Base-by-base conservation (phyloP, 2,797 vertebrate species). In the Psittacula derbiana region DNA sequence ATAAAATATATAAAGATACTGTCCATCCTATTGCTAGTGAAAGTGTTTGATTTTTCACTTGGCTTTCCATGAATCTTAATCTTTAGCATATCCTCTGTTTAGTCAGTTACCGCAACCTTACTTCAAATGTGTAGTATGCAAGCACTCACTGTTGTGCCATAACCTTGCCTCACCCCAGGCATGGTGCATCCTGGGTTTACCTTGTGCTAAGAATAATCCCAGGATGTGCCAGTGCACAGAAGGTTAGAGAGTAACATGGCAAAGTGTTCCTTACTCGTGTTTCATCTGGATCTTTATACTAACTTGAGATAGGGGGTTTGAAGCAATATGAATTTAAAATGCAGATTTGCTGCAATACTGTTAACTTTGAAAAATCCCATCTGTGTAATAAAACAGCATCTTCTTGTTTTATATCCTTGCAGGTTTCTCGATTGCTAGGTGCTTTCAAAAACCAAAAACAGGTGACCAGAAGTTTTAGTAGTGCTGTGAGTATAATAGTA, bases 371-470 rank as follows among this genome's bases (percentile, higher is more conserved):
- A 13, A 79, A 88, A 53, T 67, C 6, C 3, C 3, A 3, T 65
- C 71, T 46, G 24, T 84, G 53, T 67, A 20, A 36, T 83, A 72
- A 93, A 78, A 75, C 13, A 58, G 4, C 46, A 12, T 90, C 10
- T 66, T 65, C 60, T 49, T 91, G 55, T 8, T 92, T 75, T 76
- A 50, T 97, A 62, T 86, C 96, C 55, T 93, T 91, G 64, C 96
- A 99, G 99, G 98, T 99, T 92, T 98, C 98, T 80, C 98, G 97
- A 85, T 97, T 98, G 74, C 97, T 99, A 87, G 98, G 98, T 92
- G 98, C 98, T 65, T 95, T 99, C 91, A 98, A 96, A 96, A 98
- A 76, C 90, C 98, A 98, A 95, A 96, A 97, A 96, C 98, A 98
- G 96, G 98, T 98, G 95, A 98, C 98, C 94, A 98, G 98, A 98